A percentile compares a stretch with the other conserved stretches of the same genome.
These are phyloP conservation scores for Leucoptera coffeella DNA, from an alignment of 2,888 invertebrate genomes.

Conservation along the genomic window DNA sequence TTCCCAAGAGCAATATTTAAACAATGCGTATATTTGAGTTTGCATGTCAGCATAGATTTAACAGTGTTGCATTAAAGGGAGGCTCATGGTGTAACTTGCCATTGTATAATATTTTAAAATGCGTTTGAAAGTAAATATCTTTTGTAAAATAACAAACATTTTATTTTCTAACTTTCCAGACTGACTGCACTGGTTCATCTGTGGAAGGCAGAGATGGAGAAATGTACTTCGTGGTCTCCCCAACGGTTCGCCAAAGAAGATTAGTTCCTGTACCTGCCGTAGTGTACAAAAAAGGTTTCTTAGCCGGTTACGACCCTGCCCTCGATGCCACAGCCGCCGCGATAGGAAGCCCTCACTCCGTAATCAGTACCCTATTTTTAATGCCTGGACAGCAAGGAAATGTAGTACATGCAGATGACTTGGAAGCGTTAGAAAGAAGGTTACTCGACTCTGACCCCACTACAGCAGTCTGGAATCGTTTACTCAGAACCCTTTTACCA, in stretches of 20 bases:
- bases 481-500: conserved; percentile 68
- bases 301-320: conserved; percentile 80
- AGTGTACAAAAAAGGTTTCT: conserved; percentile 67
- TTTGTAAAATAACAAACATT: too few species aligned
- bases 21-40: too few species aligned
- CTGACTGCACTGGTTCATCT: conserved; percentile 70
- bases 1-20: too few species aligned
- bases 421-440: conserved; percentile 67
- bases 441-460: conserved; percentile 61
- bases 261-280: conserved; percentile 80
- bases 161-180: conserved; percentile 48
- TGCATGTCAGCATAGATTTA: too few species aligned
- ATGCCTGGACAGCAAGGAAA: conserved; percentile 84
- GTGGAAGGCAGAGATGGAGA: conserved; percentile 76
- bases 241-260: conserved; percentile 70
- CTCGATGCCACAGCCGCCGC: conserved; percentile 80
- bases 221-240: conserved; percentile 79
- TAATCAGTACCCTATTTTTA: conserved; percentile 72
- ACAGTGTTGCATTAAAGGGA: too few species aligned
- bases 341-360: conserved; percentile 63
- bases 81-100: too few species aligned
- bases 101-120: too few species aligned
- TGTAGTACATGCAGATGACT: conserved; percentile 70
- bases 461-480: conserved; percentile 65
- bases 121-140: too few species aligned